Evolutionary conservation across 2,113 vertebrate species (phyloP).

Genomic region (Puffinus mauretanicus): DNA sequence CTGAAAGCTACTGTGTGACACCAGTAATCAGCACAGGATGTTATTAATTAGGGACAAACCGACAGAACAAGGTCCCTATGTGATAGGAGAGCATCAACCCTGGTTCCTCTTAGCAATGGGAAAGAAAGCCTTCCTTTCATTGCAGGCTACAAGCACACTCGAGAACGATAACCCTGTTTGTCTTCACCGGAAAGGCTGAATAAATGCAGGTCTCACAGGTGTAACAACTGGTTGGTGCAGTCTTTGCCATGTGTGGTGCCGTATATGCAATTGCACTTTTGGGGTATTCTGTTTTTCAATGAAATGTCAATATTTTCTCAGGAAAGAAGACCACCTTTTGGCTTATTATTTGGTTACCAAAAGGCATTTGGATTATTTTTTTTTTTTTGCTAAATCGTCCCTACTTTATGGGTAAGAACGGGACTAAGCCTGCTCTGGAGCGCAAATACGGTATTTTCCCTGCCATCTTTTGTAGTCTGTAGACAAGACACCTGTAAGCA

Average conservation of each 20-base stretch:
- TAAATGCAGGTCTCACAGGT: rapidly evolving
- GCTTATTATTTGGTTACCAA: not conserved
- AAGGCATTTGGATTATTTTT: not conserved
- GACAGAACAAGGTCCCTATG: not conserved
- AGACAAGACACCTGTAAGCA: not conserved
- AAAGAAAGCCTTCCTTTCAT: not conserved
- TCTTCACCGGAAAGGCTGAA: not conserved
- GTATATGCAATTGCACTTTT: rapidly evolving
- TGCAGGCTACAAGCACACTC: not conserved
- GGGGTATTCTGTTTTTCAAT: not conserved
- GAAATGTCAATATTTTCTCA: not conserved
- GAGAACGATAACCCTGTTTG: slow-evolving; percentile 7
- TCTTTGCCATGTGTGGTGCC: not conserved
- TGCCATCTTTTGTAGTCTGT: not conserved
- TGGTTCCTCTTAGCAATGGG: not conserved
- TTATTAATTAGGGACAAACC: not conserved
- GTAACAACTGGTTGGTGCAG: not conserved
- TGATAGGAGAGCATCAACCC: not conserved
- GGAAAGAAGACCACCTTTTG: not conserved
- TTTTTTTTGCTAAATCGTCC: not conserved
- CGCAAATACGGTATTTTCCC: rapidly evolving
- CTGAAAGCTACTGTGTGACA: not conserved
- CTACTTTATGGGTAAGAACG: not conserved
- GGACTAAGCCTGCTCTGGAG: not conserved
- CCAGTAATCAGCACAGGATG: not conserved